A percentile compares a stretch with the other conserved stretches of the same genome.
Conservation (phyloP, 2,113 vertebrate genomes). For the Columba janthina region DNA sequence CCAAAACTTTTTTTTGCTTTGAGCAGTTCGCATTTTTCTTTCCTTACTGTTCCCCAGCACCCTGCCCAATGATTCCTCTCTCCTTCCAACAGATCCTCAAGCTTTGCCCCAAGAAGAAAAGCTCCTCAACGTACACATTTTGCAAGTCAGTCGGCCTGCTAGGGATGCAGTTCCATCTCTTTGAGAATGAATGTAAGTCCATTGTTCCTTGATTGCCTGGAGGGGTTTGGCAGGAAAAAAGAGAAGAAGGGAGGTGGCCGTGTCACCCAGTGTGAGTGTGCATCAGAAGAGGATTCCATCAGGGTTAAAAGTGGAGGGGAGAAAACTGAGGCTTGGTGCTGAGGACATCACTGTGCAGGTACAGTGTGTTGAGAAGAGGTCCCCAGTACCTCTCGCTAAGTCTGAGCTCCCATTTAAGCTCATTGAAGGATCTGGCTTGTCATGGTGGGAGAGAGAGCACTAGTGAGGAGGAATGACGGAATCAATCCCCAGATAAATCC, state of each 20-base stretch:
- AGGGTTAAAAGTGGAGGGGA: not conserved
- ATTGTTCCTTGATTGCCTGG: not conserved
- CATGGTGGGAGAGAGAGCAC: not conserved
- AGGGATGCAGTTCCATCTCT: conserved; percentile 97
- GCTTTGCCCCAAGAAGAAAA: conserved; percentile 97
- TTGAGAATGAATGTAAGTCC: conserved; percentile 95
- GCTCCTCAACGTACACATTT: conserved; percentile 94
- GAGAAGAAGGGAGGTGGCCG: not conserved
- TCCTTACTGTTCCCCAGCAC: not conserved
- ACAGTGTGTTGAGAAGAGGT: not conserved
- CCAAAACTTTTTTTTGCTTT: not conserved
- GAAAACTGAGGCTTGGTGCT: not conserved
- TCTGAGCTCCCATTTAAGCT: not conserved
- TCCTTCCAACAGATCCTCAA: conserved; percentile 87
- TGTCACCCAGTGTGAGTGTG: not conserved
- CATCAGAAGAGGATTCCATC: not conserved
- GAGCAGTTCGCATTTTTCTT: not conserved
- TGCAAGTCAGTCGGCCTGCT: conserved; percentile 94
- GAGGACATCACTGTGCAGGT: not conserved
- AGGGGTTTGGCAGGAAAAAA: not conserved
- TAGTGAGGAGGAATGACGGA: not conserved
- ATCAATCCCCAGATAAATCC: not conserved
- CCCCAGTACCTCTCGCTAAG: not conserved
- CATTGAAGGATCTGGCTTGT: not conserved
- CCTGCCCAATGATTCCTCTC: not conserved